Evolutionary conservation across 2,888 invertebrate species (phyloP).

Genomic region (Amphipyra berbera): DNA sequence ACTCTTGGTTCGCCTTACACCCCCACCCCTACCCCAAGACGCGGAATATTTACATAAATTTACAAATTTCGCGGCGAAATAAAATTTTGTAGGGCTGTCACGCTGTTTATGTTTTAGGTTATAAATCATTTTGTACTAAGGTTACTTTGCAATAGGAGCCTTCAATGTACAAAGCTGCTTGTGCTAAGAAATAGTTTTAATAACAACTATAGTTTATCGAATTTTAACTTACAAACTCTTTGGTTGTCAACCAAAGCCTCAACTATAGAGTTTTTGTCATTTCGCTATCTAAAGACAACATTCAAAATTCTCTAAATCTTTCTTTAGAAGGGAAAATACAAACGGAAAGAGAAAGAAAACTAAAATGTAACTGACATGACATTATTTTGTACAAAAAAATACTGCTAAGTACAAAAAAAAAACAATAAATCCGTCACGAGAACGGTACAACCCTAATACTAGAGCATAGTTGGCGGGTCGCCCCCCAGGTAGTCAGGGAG

Average conservation of each 20-base stretch:
- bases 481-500: constrained; percentile 65
- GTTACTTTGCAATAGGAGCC: background rate
- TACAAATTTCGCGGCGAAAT: constrained; percentile 88
- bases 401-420: background rate
- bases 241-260: no score
- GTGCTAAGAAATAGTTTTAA: no score
- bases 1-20: constrained; percentile 61
- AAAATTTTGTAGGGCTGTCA: constrained; percentile 83
- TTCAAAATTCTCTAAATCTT: no score
- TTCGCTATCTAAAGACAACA: no score
- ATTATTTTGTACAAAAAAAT: no score
- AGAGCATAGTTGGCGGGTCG: constrained; percentile 73
- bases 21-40: constrained; percentile 78
- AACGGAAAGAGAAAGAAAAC: no score
- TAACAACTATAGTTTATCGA: no score
- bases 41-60: constrained; percentile 89
- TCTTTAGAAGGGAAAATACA: no score
- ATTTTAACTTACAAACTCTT: no score
- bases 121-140: background rate
- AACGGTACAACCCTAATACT: constrained; percentile 62
- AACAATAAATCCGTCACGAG: background rate
- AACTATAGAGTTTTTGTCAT: no score
- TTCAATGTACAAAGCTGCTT: no score
- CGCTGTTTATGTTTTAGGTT: background rate
- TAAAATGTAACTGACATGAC: no score